Evolutionary conservation across 2,888 invertebrate species (phyloP).

Genomic region (Tachystola acroxantha): DNA sequence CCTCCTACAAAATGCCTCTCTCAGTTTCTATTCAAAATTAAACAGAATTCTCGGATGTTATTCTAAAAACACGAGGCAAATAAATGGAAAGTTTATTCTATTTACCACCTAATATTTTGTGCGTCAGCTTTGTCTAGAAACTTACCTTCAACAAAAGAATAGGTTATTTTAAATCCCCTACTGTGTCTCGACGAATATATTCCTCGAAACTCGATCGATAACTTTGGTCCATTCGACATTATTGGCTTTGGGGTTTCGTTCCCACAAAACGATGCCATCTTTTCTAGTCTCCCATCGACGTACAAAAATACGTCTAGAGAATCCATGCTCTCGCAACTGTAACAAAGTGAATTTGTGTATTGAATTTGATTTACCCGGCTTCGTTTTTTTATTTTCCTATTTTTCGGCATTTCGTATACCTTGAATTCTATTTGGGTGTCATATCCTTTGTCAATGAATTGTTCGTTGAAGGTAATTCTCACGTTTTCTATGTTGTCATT

Average conservation of each 20-base stretch:
- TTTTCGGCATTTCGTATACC: conserved; percentile 1
- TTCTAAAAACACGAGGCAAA: background rate
- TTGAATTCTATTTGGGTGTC: conserved; percentile 1
- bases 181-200: conserved; percentile 85
- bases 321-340: conserved; percentile 88
- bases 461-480: background rate
- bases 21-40: conserved; percentile 1
- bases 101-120: background rate
- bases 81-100: background rate
- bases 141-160: conserved; percentile 93
- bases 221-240: conserved; percentile 94
- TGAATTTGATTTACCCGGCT: conserved; percentile 29
- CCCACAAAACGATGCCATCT: conserved; percentile 94
- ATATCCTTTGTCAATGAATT: background rate
- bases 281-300: conserved; percentile 89
- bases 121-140: conserved; percentile 14
- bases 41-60: background rate
- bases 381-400: conserved; percentile 1
- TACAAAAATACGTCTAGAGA: conserved; percentile 88
- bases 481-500: background rate
- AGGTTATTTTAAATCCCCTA: conserved; percentile 92
- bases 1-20: conserved; percentile 1
- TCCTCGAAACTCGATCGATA: conserved; percentile 91
- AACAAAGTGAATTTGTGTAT: conserved; percentile 64
- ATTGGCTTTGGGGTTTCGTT: conserved; percentile 88